Base-by-base conservation (phyloP, 1,140 invertebrate species). In the Drosophila sproati region DNA sequence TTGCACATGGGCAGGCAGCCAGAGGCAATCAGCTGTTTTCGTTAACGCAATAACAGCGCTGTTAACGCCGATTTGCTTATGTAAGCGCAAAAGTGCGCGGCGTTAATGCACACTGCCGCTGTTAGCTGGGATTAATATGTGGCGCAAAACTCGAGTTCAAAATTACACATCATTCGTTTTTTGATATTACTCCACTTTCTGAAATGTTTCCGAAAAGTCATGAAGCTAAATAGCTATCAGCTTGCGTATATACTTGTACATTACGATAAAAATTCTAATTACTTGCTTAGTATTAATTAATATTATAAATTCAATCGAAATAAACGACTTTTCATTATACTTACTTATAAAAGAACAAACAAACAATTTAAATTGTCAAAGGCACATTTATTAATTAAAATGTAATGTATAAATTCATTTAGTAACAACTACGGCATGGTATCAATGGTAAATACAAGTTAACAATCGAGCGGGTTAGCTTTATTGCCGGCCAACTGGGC, bases 401-500 rank as follows among this genome's bases (percentile, higher is more conserved):
- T 87, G 52, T 55, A 59, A 74, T 66, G 57, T 66, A 78, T 63
- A 80, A 88, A 88, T 88, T 88, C 70, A 83, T 88, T 87, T 88
- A 88, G 83, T 88, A 88, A 88, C 80, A 88, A 88, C 85, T 82
- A 80, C 39, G 57, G 57, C 61, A 57, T 52, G 63, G 62, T 70
- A 57, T 39, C 61, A 73, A 66, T 57, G 54, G 80, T 77, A 76
- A 81, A 77, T 63, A 82, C 67, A 71, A 78, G 78, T 87, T 82
- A 87, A 83, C 80, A 88, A 82, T 68, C 73, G 77, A 76, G 62
- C 61, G 68, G 74, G 80, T 75, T 81, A 77, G 68, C 60, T 66
- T 62, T 67, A 69, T 47, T 60, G 51, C 45, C 10, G 57, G 34
- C 28, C 32, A 57, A 20, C 20, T 61, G 48, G 48, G 60, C 34